Conservation (phyloP, 2,797 vertebrate species). For the Coccyzus lansbergi region DNA sequence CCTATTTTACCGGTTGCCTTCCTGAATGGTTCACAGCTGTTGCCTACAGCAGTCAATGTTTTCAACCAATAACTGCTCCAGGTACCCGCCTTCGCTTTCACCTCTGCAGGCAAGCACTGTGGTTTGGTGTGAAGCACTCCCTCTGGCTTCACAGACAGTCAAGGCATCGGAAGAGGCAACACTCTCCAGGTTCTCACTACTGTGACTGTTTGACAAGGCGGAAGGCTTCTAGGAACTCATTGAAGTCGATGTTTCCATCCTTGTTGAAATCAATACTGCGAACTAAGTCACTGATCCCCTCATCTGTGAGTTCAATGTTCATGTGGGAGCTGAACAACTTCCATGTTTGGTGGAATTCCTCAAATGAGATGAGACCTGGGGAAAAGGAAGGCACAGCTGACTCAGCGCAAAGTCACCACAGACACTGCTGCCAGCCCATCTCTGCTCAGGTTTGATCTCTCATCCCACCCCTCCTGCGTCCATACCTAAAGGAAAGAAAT, state of each 20-base stretch:
- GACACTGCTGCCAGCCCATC: background rate
- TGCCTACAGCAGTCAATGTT: background rate
- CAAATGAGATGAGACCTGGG: slow-evolving; percentile 89
- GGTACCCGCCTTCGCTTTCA: background rate
- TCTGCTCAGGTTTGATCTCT: background rate
- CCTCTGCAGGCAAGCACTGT: background rate
- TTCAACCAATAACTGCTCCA: background rate
- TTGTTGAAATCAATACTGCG: slow-evolving; percentile 96
- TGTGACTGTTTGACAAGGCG: slow-evolving; percentile 83
- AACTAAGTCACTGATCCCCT: slow-evolving; percentile 85
- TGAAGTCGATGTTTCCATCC: slow-evolving; percentile 95
- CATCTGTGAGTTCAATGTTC: slow-evolving; percentile 83
- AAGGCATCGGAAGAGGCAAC: background rate
- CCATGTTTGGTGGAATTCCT: slow-evolving; percentile 93
- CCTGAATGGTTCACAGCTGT: background rate
- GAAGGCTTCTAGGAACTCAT: slow-evolving; percentile 96
- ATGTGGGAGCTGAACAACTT: slow-evolving; percentile 92
- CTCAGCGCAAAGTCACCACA: fast-evolving
- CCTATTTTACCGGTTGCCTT: background rate
- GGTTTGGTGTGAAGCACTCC: background rate
- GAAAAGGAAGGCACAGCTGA: background rate
- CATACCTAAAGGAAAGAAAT: background rate
- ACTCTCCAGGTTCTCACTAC: background rate
- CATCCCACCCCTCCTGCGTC: background rate
- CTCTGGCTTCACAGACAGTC: background rate